phyloP scores from a whole-genome alignment of 2,113 vertebrate genomes.

The Talpa occidentalis region DNA sequence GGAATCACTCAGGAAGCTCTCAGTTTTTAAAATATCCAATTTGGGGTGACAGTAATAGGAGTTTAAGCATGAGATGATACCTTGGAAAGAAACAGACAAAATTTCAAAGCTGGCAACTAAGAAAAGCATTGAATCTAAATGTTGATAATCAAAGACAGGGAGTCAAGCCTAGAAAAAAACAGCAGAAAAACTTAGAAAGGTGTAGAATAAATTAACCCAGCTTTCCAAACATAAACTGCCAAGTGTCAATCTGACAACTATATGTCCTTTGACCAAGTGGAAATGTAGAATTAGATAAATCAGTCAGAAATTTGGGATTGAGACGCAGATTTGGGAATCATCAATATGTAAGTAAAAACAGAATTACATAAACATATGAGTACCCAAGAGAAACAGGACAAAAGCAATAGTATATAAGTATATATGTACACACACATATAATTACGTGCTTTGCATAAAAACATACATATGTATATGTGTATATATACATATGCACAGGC shows the following conservation, averaged over 20 bases:
- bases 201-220: not conserved
- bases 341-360: not conserved
- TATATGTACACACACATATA: not conserved
- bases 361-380: not conserved
- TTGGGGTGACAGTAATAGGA: not conserved
- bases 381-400: not conserved
- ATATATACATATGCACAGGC: not conserved
- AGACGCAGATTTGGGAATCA: not conserved
- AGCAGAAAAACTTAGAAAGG: not conserved
- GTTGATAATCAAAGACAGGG: not conserved
- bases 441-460: not conserved
- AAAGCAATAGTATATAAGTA: not conserved
- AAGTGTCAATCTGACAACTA: not conserved
- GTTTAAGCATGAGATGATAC: not conserved
- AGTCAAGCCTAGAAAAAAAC: not conserved
- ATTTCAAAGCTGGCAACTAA: not conserved
- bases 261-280: not conserved
- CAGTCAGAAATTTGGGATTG: not conserved
- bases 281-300: constrained; percentile 28
- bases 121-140: not conserved
- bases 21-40: not conserved
- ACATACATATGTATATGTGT: not conserved
- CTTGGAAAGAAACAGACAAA: not conserved
- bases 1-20: not conserved
- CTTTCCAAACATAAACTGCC: not conserved